Base-by-base conservation (phyloP, 2,797 vertebrate genomes). In the Eremophila alpestris region DNA sequence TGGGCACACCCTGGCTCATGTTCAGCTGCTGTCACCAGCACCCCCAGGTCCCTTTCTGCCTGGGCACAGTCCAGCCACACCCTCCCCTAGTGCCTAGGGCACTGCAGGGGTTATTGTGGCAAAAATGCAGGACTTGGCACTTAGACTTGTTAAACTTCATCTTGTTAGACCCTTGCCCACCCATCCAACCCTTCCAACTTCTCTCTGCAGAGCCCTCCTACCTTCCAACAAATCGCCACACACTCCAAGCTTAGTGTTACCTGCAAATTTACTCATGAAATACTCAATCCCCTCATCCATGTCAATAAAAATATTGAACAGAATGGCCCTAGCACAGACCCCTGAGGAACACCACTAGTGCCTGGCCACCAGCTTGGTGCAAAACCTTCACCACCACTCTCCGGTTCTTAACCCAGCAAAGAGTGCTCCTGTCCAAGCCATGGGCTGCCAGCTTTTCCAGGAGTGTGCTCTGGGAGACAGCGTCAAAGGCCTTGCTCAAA, bases 31-130 rank as follows among this genome's bases (percentile, higher is more conserved):
- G 43, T 5, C 8, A 23, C 5, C 54, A 46, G 41, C 0, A 4
- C 5, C n/a, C 21, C 43, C n/a, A 24, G 41, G 55, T 19, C 13
- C 34, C 55, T 30, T 58, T 11, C 1, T 18, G n/a, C n/a, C 62
- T 24, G 23, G 41, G 45, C 63, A 34, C 64, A 49, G 46, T 29
- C 26, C 64, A 67, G 26, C 45, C 71, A 38, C 27, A 5, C 22
- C 0, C 0, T 7, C 29, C 71, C 27, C 29, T n/a, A n/a, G n/a
- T 49, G 16, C 21, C 34, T 1, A 2, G 0, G 9, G 2, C 1
- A 0, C 0, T 48, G 27, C 27, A 26, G 43, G 70, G 27, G 29
- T 55, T 59, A 7, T 32, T 74, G 27, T 30, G 43, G 34, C 34
- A 55, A 32, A 73, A 59, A 2, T 48, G 43, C 43, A 38, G 34